Conservation (phyloP, 2,888 invertebrate genomes). For the Octonoba sinensis region DNA sequence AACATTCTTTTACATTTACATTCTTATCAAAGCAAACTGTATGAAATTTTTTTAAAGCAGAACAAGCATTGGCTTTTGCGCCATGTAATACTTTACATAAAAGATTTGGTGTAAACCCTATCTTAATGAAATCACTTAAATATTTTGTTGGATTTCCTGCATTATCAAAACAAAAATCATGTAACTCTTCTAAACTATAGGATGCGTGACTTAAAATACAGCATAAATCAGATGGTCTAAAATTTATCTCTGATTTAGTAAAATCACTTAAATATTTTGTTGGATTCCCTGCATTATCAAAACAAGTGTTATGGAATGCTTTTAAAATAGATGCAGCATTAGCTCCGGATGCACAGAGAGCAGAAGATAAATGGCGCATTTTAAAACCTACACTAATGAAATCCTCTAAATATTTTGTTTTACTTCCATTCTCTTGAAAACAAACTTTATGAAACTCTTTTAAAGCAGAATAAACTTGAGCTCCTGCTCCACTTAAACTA, state of each 20-base stretch:
- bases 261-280: conserved; percentile 1
- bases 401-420: conserved; percentile 27
- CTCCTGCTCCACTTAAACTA: conserved; percentile 10
- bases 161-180: conserved; percentile 20
- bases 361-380: conserved; percentile 10
- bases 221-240: conserved; percentile 9
- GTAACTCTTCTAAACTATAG: conserved; percentile 6
- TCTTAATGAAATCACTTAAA: conserved; percentile 19
- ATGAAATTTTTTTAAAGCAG: conserved; percentile 18
- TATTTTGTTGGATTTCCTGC: no score
- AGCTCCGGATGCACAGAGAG: conserved; percentile 1
- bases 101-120: not conserved
- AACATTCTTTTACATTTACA: not conserved
- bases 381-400: conserved; percentile 13
- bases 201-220: not conserved
- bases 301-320: conserved; percentile 12
- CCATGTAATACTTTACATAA: not conserved
- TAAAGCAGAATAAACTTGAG: conserved; percentile 2
- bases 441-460: conserved; percentile 8
- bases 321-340: conserved; percentile 4
- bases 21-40: conserved; percentile 6
- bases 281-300: conserved; percentile 11
- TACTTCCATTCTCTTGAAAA: not conserved
- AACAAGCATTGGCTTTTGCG: not conserved
- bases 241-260: not conserved